A percentile compares a stretch with the other conserved stretches of the same genome.
These are phyloP conservation scores for Pseudopodoces humilis DNA, from an alignment of 2,113 vertebrate species.

Conservation along the genomic window DNA sequence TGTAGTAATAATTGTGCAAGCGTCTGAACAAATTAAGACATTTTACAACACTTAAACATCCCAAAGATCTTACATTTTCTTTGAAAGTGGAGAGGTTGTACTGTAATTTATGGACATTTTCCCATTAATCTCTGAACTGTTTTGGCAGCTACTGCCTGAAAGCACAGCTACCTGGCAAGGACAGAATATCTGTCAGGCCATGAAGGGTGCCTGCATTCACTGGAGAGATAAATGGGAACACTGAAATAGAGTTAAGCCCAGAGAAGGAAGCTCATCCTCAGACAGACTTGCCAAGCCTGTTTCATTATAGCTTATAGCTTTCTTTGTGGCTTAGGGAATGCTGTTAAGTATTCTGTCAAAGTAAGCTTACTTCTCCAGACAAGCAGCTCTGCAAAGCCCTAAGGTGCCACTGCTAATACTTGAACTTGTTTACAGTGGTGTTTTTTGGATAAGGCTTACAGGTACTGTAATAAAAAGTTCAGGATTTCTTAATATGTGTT, in stretches of 20 bases:
- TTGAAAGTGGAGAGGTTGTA: constrained; percentile 10
- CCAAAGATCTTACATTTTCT: constrained; percentile 19
- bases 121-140: constrained; percentile 47
- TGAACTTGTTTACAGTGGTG: background rate
- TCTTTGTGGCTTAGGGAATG: background rate
- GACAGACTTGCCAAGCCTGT: constrained; percentile 28
- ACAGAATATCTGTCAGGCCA: constrained; percentile 52
- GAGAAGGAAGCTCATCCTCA: constrained; percentile 31
- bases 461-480: background rate
- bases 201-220: constrained; percentile 19
- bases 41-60: constrained; percentile 55
- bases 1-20: constrained; percentile 43
- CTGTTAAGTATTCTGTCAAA: constrained; percentile 45
- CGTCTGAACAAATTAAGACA: constrained; percentile 59
- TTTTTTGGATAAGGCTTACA: background rate
- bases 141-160: constrained; percentile 64
- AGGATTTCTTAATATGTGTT: background rate
- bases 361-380: constrained; percentile 35
- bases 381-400: background rate
- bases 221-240: constrained; percentile 29
- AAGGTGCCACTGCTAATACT: background rate
- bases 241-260: constrained; percentile 28
- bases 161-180: constrained; percentile 67
- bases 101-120: constrained; percentile 51
- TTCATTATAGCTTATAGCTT: constrained; percentile 31